phyloP scores from a whole-genome alignment of 1,140 invertebrate species.

The Trichoplusia ni region DNA sequence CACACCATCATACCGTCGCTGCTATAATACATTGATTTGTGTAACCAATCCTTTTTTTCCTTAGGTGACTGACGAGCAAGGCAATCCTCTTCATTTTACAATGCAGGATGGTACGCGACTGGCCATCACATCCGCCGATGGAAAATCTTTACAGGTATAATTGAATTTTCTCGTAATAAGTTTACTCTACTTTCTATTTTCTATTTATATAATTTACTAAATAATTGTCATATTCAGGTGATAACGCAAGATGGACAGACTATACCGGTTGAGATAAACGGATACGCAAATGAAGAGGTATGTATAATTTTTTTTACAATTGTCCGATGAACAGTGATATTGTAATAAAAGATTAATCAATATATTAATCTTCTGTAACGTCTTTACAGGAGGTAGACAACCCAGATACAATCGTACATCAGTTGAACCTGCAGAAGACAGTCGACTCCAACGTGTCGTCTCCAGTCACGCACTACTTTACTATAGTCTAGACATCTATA shows the following conservation, averaged over 20 bases:
- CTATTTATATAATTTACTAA: too few relatives aligned
- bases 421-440: conserved; percentile 63
- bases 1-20: not conserved
- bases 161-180: too few relatives aligned
- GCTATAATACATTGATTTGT: not conserved
- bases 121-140: conserved; percentile 76
- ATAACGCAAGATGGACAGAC: conserved; percentile 79
- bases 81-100: conserved; percentile 86
- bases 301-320: conserved; percentile 20
- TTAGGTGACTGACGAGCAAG: conserved; percentile 85
- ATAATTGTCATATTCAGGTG: conserved; percentile 63
- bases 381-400: conserved; percentile 49
- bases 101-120: conserved; percentile 85
- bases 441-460: conserved; percentile 38
- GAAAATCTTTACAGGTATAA: conserved; percentile 78
- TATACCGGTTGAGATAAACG: conserved; percentile 79
- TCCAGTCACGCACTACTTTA: conserved; percentile 59
- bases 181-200: too few relatives aligned
- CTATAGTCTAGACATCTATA: conserved; percentile 61
- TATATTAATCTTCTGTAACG: not conserved
- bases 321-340: too few relatives aligned
- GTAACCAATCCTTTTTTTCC: not conserved
- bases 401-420: conserved; percentile 65
- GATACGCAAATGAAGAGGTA: conserved; percentile 65
- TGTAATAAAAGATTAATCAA: not conserved